Base-by-base conservation (phyloP, 2,888 invertebrate genomes). In the Oeneis ivallda region DNA sequence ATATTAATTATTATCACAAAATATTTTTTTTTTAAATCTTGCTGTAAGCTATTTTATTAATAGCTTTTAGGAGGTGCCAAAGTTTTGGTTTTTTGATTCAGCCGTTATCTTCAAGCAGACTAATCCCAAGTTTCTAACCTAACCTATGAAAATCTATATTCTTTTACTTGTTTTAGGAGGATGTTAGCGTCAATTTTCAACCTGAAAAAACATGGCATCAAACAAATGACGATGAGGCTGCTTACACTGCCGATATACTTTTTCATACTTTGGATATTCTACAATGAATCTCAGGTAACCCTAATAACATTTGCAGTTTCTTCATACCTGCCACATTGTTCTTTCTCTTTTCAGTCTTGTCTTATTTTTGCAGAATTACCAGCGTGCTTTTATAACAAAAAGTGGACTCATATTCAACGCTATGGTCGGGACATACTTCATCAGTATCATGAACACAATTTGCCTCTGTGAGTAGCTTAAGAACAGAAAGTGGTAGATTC, bases 191-290 rank as follows among this genome's bases (percentile, higher is more conserved):
- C 96, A 0, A 96, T 96, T 19, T 95, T 96, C 76, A 96, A 95
- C 70, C 93, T 96, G 70, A 96, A 95, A 72, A 93, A 93, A 75
- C 93, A 94, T 60, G 97, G 97, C 15, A 79, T 97, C 64, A 94
- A 94, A 70, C 95, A 96, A 69, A 92, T 97, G 72, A 95, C 95
- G 70, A 92, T 97, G 75, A 93, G 97, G 52, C 81, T 98, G 10
- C 92, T 97, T 62, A 85, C 95, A 6, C 81, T 97, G 54, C 97
- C 97, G 0, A 82, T 96, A 32, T 95, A 95, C 75, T 96, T 96
- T 86, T 93, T 95, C 56, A 92, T 97, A 54, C 79, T 98, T 56
- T 96, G 96, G 94, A 79, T 95, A 15, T 97, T 98, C 81, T 98
- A 97, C 78, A 93, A 93, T 61, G 94, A 94, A 73, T 92, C 94